Percentiles rank a stretch among this genome's conserved stretches.
These are phyloP conservation scores for Spodoptera picta DNA, from an alignment of 2,888 invertebrate genomes.

Conservation along the genomic window DNA sequence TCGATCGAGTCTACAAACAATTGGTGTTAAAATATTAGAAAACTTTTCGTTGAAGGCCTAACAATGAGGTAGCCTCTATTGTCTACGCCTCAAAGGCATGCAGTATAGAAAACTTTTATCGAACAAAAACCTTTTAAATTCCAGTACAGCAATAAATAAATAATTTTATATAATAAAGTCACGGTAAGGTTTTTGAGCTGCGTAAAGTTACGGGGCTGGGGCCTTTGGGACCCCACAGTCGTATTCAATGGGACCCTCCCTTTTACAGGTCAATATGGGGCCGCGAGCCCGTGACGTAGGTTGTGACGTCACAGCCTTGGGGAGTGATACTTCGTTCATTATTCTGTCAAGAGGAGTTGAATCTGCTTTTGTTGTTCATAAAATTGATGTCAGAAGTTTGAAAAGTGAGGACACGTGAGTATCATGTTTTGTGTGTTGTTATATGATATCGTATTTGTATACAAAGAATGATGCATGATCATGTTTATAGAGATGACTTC, in stretches of 20 bases:
- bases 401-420: neutral
- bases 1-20: too few species aligned
- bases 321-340: conserved; percentile 34
- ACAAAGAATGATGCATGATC: too few species aligned
- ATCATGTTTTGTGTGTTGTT: too few species aligned
- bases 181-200: neutral
- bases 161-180: conserved; percentile 3
- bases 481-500: too few species aligned
- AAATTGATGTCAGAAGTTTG: conserved; percentile 13
- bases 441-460: too few species aligned
- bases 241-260: conserved; percentile 34
- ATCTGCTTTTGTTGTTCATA: conserved; percentile 13
- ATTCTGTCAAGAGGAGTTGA: conserved; percentile 16
- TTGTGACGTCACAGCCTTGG: conserved; percentile 41
- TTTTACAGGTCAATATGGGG: conserved; percentile 50
- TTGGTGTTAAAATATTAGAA: too few species aligned
- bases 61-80: too few species aligned
- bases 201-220: conserved; percentile 4
- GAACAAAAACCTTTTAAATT: neutral
- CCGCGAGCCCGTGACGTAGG: conserved; percentile 52
- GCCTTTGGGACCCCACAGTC: conserved; percentile 30
- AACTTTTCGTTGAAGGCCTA: too few species aligned
- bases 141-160: neutral
- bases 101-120: too few species aligned
- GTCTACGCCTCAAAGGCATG: too few species aligned